Evolutionary conservation across 2,797 vertebrate species (phyloP).

Genomic region (Crocidura indochinensis): DNA sequence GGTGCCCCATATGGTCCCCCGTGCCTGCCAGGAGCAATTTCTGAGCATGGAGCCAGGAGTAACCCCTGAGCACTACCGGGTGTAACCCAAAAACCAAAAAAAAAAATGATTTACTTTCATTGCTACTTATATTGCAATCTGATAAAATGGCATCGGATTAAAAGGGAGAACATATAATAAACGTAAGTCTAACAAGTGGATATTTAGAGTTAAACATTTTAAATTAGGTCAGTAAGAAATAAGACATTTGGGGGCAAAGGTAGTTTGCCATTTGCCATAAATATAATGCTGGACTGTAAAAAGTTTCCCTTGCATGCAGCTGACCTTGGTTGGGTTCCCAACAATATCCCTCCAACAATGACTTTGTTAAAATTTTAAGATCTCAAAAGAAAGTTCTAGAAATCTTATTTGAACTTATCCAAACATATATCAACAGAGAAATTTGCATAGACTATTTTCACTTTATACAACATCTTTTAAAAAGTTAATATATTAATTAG

Average conservation of each 20-base stretch:
- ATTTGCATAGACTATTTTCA: conserved; percentile 2
- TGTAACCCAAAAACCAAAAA: too few species aligned
- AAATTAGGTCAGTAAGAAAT: conserved; percentile 1
- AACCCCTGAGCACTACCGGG: too few species aligned
- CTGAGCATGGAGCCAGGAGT: too few species aligned
- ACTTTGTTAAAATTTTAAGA: not conserved
- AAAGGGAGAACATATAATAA: conserved; percentile 33
- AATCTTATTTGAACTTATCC: not conserved
- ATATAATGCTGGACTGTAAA: too few species aligned
- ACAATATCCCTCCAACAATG: too few species aligned
- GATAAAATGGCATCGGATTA: not conserved
- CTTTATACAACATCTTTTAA: not conserved
- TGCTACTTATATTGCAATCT: not conserved
- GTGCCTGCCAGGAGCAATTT: too few species aligned
- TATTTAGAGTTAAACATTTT: conserved; percentile 27
- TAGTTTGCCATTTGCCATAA: too few species aligned
- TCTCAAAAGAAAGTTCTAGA: conserved; percentile 10
- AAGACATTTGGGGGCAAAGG: too few species aligned
- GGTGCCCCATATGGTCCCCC: too few species aligned
- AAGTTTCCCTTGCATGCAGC: too few species aligned
- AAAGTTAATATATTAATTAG: not conserved
- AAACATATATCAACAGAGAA: not conserved
- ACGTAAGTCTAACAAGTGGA: not conserved
- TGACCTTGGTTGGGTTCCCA: too few species aligned
- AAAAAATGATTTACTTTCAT: too few species aligned